Conservation (phyloP, 1,140 invertebrate genomes). For the Calliphora vicina region DNA sequence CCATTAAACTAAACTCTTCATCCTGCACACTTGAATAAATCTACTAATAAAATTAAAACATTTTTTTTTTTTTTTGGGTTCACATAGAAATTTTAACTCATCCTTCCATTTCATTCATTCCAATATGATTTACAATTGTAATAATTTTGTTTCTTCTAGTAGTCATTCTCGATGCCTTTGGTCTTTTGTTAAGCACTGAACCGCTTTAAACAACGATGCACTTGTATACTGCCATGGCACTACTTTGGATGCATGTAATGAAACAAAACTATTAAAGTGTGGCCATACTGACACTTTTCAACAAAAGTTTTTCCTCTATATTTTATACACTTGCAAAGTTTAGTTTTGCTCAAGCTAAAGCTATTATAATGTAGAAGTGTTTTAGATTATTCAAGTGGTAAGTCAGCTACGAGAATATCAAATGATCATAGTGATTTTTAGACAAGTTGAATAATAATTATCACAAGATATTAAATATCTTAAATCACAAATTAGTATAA, state of each 20-base stretch:
- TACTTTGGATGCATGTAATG: neutral
- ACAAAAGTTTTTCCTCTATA: neutral
- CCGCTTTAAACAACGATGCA: neutral
- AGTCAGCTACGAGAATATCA: no score
- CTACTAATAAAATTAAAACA: neutral
- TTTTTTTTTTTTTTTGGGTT: neutral
- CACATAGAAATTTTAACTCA: neutral
- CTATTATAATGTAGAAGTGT: no score
- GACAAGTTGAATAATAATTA: no score
- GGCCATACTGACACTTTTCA: constrained; percentile 21
- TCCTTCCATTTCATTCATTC: neutral
- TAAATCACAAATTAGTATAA: no score
- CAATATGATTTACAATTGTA: neutral
- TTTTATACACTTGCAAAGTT: no score
- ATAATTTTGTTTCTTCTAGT: neutral
- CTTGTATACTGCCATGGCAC: neutral
- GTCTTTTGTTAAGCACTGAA: neutral
- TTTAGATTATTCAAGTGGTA: no score
- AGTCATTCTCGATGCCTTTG: neutral
- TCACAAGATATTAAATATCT: no score
- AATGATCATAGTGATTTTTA: no score
- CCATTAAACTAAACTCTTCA: no score
- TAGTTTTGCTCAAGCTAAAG: no score
- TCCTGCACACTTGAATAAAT: neutral
- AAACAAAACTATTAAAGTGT: constrained; percentile 20